phyloP scores from a whole-genome alignment of 2,113 vertebrate species.

The Podarcis cretensis region DNA sequence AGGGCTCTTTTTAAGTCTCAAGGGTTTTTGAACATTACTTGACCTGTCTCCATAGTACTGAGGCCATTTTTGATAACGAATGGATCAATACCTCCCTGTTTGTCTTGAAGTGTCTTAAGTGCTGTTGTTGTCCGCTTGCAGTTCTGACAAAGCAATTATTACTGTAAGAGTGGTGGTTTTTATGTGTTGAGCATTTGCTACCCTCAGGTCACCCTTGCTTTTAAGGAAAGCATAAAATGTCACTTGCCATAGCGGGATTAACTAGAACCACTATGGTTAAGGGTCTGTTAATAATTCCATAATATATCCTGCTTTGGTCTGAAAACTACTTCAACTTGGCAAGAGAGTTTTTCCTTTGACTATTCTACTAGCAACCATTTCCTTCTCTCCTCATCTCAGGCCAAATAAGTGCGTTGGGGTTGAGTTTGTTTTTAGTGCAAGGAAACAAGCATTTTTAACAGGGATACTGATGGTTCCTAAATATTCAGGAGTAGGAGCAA shows the following conservation, averaged over 20 bases:
- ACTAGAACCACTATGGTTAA: slow-evolving; percentile 56
- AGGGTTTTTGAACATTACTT: slow-evolving; percentile 65
- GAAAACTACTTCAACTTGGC: slow-evolving; percentile 24
- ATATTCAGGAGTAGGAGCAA: background rate
- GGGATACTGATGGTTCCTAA: background rate
- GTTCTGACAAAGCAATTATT: slow-evolving; percentile 88
- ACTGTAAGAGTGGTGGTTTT: slow-evolving; percentile 79
- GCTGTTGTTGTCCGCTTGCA: slow-evolving; percentile 84
- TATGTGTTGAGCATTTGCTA: slow-evolving; percentile 73
- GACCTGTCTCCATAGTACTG: slow-evolving; percentile 61
- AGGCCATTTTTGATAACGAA: slow-evolving; percentile 81
- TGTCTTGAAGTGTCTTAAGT: slow-evolving; percentile 92
- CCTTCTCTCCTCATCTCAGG: background rate
- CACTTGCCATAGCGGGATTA: slow-evolving; percentile 83
- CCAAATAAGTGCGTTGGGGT: background rate
- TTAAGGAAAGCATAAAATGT: slow-evolving; percentile 88
- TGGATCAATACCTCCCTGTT: slow-evolving; percentile 87
- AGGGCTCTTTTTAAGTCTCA: slow-evolving; percentile 54
- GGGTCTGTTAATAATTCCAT: slow-evolving; percentile 63
- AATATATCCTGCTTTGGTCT: slow-evolving; percentile 44
- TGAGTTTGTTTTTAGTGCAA: background rate
- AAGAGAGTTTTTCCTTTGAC: background rate
- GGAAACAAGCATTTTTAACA: background rate
- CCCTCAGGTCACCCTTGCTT: slow-evolving; percentile 80
- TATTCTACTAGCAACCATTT: background rate